Conservation (phyloP, 2,113 vertebrate species). For the Raja brachyura region DNA sequence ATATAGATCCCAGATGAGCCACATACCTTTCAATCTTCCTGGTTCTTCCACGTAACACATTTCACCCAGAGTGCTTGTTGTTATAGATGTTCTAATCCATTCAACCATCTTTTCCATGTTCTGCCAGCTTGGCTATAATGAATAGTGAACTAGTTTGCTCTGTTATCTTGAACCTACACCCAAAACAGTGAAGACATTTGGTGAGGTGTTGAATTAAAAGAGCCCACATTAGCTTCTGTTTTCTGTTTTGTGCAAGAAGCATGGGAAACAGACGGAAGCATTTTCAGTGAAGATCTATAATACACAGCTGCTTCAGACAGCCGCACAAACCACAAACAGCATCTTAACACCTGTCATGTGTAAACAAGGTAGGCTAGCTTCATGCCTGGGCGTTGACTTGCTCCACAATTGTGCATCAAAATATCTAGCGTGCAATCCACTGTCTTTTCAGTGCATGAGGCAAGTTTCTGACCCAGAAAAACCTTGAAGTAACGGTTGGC, state of each 20-base stretch:
- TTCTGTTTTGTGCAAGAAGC: conserved; percentile 19
- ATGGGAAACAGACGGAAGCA: conserved; percentile 16
- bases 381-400: not conserved
- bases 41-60: too few relatives aligned
- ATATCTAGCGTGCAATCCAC: not conserved
- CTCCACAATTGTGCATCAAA: not conserved
- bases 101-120: not conserved
- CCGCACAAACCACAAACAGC: conserved; percentile 31
- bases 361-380: conserved; percentile 17
- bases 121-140: not conserved
- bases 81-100: not conserved
- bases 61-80: not conserved
- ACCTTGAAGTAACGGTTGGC: not conserved
- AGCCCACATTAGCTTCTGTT: not conserved
- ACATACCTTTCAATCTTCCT: not conserved
- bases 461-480: not conserved
- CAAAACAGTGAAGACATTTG: not conserved
- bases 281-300: not conserved
- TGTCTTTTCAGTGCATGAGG: not conserved
- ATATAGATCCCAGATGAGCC: not conserved
- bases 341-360: not conserved
- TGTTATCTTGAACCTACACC: not conserved
- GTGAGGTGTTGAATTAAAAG: not conserved
- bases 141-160: not conserved
- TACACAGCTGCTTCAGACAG: not conserved